phyloP scores from a whole-genome alignment of 2,888 invertebrate species.

The Scaptomyza cyrtandrae region DNA sequence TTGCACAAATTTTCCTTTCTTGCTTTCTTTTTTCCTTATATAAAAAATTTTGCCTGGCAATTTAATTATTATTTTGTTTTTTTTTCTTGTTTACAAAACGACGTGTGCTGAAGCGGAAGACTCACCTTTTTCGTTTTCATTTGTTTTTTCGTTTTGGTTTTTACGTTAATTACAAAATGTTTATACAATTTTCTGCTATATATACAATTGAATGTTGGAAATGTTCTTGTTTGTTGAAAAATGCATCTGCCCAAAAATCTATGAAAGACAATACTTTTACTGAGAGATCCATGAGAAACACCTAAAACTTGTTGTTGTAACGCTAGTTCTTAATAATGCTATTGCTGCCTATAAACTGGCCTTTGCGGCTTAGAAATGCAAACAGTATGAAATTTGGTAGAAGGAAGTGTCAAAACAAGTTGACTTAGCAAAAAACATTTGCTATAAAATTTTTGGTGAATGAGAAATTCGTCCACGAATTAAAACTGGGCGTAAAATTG shows the following conservation, averaged over 20 bases:
- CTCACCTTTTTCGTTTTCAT: conserved; percentile 47
- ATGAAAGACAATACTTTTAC: conserved; percentile 1
- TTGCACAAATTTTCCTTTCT: conserved; percentile 39
- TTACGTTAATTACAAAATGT: conserved; percentile 49
- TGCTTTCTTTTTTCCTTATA: conserved; percentile 32
- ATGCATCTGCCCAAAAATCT: conserved; percentile 33
- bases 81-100: conserved; percentile 28
- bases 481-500: conserved; percentile 83
- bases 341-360: conserved; percentile 40
- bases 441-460: conserved; percentile 84
- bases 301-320: conserved; percentile 33
- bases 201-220: conserved; percentile 50
- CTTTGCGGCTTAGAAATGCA: conserved; percentile 45
- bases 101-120: conserved; percentile 66
- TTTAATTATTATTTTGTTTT: conserved; percentile 8
- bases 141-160: conserved; percentile 33
- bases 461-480: conserved; percentile 84
- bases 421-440: conserved; percentile 83
- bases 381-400: conserved; percentile 18
- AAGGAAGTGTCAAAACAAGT: conserved; percentile 6
- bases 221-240: conserved; percentile 33
- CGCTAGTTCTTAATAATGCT: conserved; percentile 15
- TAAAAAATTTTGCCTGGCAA: conserved; percentile 58
- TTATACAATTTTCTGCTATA: conserved; percentile 38
- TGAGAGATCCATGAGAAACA: conserved; percentile 43